phyloP scores from a whole-genome alignment of 2,797 vertebrate genomes.

The Ataeniobius toweri region DNA sequence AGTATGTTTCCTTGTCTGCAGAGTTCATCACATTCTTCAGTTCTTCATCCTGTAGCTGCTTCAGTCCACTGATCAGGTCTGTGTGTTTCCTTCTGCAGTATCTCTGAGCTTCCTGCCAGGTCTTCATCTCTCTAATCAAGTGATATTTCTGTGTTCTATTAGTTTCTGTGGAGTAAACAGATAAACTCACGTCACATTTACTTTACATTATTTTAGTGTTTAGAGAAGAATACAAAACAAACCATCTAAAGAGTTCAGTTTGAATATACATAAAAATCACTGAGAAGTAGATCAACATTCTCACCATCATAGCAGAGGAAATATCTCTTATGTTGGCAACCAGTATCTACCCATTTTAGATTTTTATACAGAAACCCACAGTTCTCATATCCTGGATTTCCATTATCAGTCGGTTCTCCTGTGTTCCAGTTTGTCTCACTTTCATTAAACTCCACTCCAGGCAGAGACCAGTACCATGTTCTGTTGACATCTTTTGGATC shows the following conservation, averaged over 20 bases:
- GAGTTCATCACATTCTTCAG: not conserved
- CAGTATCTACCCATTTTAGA: not conserved
- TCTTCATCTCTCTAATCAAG: not conserved
- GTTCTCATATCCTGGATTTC: not conserved
- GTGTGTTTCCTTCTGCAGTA: too few species aligned
- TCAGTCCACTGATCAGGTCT: not conserved
- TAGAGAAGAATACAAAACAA: too few species aligned
- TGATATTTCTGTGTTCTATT: not conserved
- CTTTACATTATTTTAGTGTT: not conserved
- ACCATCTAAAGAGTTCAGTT: not conserved
- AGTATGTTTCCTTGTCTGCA: fast-evolving
- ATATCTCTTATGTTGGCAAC: not conserved
- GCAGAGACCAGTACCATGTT: not conserved
- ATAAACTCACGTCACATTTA: not conserved
- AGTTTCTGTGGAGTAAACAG: not conserved
- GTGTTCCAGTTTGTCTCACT: not conserved
- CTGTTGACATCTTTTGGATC: fast-evolving
- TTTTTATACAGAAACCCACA: not conserved
- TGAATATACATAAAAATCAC: not conserved
- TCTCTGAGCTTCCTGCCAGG: not conserved
- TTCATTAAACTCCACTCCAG: not conserved
- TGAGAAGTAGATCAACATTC: not conserved
- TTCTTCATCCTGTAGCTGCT: not conserved
- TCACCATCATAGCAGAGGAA: not conserved
- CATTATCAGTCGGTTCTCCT: not conserved